Conservation (phyloP, 2,797 vertebrate species). For the Melanotaenia maccullochi region DNA sequence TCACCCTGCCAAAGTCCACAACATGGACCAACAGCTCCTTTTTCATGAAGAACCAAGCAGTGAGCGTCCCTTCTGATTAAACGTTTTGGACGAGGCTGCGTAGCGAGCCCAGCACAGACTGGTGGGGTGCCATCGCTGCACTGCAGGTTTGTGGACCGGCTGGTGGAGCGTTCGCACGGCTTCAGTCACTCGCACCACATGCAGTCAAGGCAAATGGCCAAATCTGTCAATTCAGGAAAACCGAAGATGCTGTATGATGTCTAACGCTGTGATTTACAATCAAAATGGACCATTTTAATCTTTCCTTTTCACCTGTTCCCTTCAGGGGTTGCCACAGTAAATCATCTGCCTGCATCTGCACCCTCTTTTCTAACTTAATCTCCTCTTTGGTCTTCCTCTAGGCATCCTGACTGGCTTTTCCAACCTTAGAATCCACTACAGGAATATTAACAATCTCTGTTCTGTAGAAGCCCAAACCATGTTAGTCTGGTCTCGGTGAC, state of each 20-base stretch:
- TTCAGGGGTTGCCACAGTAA: too few relatives aligned
- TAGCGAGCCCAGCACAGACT: slow-evolving; percentile 44
- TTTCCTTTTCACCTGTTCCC: too few relatives aligned
- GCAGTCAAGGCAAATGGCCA: slow-evolving; percentile 33
- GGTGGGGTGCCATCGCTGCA: slow-evolving; percentile 40
- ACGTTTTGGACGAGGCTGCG: slow-evolving; percentile 48
- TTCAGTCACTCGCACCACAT: slow-evolving; percentile 25
- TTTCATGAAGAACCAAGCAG: slow-evolving; percentile 56
- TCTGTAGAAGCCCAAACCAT: too few relatives aligned
- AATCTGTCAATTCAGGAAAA: slow-evolving; percentile 1
- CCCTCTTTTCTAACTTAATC: too few relatives aligned
- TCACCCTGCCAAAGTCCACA: slow-evolving; percentile 54
- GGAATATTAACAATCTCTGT: too few relatives aligned
- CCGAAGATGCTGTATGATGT: neutral
- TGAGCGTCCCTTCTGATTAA: slow-evolving; percentile 67
- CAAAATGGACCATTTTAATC: neutral
- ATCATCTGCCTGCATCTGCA: too few relatives aligned
- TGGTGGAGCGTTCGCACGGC: slow-evolving; percentile 41
- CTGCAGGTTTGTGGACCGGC: slow-evolving; percentile 44
- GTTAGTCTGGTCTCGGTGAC: too few relatives aligned
- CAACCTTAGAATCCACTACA: too few relatives aligned
- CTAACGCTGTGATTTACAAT: slow-evolving; percentile 17
- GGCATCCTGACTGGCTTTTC: too few relatives aligned
- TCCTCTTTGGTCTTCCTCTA: too few relatives aligned
- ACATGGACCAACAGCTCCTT: slow-evolving; percentile 51